phyloP scores from a whole-genome alignment of 2,797 vertebrate genomes.

The Vespertilio murinus region DNA sequence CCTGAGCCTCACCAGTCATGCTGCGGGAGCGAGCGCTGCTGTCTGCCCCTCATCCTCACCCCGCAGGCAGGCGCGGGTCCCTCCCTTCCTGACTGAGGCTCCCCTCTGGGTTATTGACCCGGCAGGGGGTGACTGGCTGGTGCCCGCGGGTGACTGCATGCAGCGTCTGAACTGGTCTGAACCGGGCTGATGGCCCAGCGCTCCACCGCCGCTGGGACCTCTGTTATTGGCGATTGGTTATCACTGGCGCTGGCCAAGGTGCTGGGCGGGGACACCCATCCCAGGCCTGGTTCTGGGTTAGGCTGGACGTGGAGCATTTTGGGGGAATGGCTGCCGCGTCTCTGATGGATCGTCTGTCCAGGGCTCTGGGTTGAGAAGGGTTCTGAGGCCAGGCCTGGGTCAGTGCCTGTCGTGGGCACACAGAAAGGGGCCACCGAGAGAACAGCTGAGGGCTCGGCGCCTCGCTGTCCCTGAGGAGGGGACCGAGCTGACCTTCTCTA shows the following conservation, averaged over 20 bases:
- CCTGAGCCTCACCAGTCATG: background rate
- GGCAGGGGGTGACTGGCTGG: constrained; percentile 9
- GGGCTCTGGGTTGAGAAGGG: background rate
- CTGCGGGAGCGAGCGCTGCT: background rate
- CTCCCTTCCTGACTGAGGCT: background rate
- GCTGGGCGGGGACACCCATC: background rate
- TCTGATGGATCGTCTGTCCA: background rate
- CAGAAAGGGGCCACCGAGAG: too few relatives aligned
- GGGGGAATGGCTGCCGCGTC: accelerated
- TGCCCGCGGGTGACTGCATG: background rate
- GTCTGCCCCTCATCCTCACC: background rate
- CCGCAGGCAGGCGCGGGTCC: accelerated
- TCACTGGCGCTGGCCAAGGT: background rate
- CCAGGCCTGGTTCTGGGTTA: background rate
- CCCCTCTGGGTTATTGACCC: background rate
- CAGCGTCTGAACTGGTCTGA: constrained; percentile 35
- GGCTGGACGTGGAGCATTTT: background rate
- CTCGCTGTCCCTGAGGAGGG: accelerated
- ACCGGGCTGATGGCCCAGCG: background rate
- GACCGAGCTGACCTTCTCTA: background rate
- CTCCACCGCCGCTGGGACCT: background rate
- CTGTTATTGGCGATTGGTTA: background rate
- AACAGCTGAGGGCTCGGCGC: accelerated
- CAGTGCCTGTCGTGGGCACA: accelerated
- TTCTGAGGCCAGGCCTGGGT: background rate